Percentiles rank a stretch among this genome's conserved stretches.
phyloP scores from a whole-genome alignment of 2,797 vertebrate species.

The Anniella stebbinsi region DNA sequence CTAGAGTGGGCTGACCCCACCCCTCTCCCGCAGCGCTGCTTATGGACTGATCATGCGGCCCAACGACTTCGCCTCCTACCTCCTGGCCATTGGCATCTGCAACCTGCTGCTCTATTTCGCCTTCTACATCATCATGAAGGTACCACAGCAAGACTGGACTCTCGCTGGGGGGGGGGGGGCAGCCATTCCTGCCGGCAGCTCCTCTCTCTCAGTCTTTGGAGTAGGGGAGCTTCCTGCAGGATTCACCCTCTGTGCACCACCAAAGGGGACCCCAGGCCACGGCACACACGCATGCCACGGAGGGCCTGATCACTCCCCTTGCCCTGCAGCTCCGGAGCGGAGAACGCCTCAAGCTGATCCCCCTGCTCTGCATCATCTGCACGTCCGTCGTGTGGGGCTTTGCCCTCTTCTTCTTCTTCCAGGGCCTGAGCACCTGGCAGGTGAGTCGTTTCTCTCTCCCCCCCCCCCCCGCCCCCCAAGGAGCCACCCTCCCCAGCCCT shows the following conservation, averaged over 20 bases:
- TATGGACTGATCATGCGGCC: constrained; percentile 93
- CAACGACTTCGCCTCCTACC: constrained; percentile 96
- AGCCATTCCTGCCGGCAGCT: neutral
- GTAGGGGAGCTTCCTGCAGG: neutral
- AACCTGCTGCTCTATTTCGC: constrained; percentile 98
- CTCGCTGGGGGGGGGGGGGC: accelerated
- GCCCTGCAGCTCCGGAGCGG: constrained; percentile 89
- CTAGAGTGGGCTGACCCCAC: too few species aligned
- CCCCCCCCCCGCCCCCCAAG: accelerated
- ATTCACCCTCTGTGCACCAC: too few species aligned
- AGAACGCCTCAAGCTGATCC: constrained; percentile 89
- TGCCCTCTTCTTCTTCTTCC: constrained; percentile 98
- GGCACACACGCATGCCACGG: neutral
- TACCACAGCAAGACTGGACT: constrained; percentile 40
- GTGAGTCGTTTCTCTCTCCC: constrained; percentile 73
- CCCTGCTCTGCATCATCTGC: constrained; percentile 91
- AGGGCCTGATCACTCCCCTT: neutral
- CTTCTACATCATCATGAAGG: constrained; percentile 99
- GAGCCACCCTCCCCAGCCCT: neutral
- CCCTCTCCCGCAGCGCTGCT: constrained; percentile 83
- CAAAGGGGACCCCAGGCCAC: neutral
- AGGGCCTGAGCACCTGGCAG: constrained; percentile 99
- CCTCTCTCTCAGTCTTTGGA: neutral
- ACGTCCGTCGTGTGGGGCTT: constrained; percentile 97
- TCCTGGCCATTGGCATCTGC: constrained; percentile 97